phyloP scores from a whole-genome alignment of 2,797 vertebrate genomes.

The Molossus molossus region DNA sequence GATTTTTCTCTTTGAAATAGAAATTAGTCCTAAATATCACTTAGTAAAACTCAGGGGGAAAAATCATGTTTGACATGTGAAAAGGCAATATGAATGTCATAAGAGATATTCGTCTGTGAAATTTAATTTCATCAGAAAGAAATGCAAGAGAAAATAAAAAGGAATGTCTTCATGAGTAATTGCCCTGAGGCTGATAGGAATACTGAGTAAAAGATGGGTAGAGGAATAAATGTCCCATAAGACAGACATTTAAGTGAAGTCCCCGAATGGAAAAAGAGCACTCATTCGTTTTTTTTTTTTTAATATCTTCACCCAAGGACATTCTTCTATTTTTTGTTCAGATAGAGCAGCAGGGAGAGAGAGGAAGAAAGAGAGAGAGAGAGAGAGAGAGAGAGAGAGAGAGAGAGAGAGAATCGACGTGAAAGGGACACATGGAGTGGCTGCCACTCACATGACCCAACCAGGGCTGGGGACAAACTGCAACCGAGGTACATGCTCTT shows the following conservation, averaged over 20 bases:
- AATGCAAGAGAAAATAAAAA: constrained; percentile 55
- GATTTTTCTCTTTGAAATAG: constrained; percentile 36
- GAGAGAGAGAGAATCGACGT: too few relatives aligned
- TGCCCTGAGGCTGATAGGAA: not conserved
- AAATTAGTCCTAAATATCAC: not conserved
- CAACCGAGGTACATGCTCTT: too few relatives aligned
- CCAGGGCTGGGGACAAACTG: too few relatives aligned
- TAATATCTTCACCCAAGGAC: too few relatives aligned
- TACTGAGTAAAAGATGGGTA: not conserved
- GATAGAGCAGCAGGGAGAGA: too few relatives aligned
- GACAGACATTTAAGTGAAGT: not conserved
- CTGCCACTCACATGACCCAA: too few relatives aligned
- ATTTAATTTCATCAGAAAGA: constrained; percentile 56
- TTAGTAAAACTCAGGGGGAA: not conserved
- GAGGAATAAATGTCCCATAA: not conserved
- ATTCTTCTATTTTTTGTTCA: too few relatives aligned
- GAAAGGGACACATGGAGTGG: too few relatives aligned
- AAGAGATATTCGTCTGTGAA: constrained; percentile 6
- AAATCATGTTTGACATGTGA: constrained; percentile 27
- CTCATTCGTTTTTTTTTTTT: not conserved
- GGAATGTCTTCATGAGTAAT: not conserved
- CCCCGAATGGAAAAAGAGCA: not conserved
- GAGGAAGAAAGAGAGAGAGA: too few relatives aligned
- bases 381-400: too few relatives aligned
- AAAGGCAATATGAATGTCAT: constrained; percentile 11